These are phyloP conservation scores for Ornithoptera priamus DNA, from an alignment of 2,888 invertebrate genomes.

Conservation along the genomic window DNA sequence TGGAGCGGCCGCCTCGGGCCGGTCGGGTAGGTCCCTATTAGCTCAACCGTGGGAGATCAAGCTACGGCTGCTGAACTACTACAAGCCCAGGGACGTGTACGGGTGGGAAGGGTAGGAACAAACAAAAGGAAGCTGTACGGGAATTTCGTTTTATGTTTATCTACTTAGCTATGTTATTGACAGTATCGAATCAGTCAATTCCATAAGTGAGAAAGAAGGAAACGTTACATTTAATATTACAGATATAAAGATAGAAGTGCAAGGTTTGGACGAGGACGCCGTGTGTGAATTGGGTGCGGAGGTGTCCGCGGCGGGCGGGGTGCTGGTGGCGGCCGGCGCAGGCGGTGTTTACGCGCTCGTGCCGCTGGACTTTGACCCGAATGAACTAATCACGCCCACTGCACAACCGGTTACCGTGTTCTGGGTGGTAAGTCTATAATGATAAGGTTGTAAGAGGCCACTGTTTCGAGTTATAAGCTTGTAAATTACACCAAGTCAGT, in stretches of 20 bases:
- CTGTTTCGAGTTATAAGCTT: background rate
- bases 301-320: conserved; percentile 63
- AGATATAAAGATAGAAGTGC: conserved; percentile 71
- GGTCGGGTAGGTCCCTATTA: no score
- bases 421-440: conserved; percentile 78
- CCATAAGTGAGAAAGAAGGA: no score
- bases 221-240: conserved; percentile 4
- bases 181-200: no score
- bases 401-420: conserved; percentile 85
- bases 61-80: no score
- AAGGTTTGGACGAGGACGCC: conserved; percentile 74
- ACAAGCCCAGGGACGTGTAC: no score
- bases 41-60: no score
- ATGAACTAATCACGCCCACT: conserved; percentile 61
- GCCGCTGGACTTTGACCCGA: conserved; percentile 62
- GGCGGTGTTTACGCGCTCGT: conserved; percentile 57
- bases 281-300: conserved; percentile 68
- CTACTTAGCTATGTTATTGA: no score
- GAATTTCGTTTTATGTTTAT: no score
- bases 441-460: background rate
- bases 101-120: no score
- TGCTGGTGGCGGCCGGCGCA: conserved; percentile 52
- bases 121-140: no score
- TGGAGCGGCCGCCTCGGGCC: no score
- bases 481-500: background rate